Percentiles rank a stretch among this genome's conserved stretches.
Conservation (phyloP, 2,888 invertebrate genomes). For the Geotrupes spiniger region DNA sequence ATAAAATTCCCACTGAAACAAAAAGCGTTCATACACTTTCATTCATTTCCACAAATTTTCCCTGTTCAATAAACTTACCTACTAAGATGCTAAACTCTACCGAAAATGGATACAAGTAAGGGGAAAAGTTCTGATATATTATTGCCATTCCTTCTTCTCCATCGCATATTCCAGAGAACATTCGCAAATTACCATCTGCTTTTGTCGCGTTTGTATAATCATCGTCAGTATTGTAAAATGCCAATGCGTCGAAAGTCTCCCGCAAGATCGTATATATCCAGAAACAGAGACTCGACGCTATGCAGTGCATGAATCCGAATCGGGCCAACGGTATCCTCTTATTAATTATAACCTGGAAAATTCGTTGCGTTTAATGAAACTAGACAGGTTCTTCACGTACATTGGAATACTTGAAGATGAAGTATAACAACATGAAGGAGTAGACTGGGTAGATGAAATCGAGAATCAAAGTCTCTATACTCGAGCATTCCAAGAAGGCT, state of each 20-base stretch:
- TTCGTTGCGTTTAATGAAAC: no score
- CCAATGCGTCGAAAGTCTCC: constrained; percentile 67
- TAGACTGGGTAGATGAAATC: constrained; percentile 71
- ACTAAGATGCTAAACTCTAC: constrained; percentile 78
- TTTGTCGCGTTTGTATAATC: constrained; percentile 25
- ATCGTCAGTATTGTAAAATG: constrained; percentile 50
- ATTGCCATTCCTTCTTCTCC: constrained; percentile 51
- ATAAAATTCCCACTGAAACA: constrained; percentile 63
- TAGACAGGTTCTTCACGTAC: no score
- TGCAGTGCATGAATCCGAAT: constrained; percentile 77
- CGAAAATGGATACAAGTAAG: constrained; percentile 77
- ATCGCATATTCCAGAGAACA: constrained; percentile 47
- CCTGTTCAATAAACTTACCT: constrained; percentile 49
- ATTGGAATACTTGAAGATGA: constrained; percentile 80
- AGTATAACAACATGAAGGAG: constrained; percentile 73
- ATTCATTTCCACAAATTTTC: not conserved
- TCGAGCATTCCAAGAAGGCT: constrained; percentile 61
- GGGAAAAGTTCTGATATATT: constrained; percentile 63
- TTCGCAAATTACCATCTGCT: constrained; percentile 33
- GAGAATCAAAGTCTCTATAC: constrained; percentile 58
- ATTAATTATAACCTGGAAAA: constrained; percentile 63
- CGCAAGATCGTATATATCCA: constrained; percentile 76
- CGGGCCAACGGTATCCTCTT: constrained; percentile 59
- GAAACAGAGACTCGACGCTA: constrained; percentile 75
- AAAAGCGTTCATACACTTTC: not conserved